A percentile compares a stretch with the other conserved stretches of the same genome.
Evolutionary conservation across 2,113 vertebrate genomes (phyloP).

Genomic region (Scomber japonicus): DNA sequence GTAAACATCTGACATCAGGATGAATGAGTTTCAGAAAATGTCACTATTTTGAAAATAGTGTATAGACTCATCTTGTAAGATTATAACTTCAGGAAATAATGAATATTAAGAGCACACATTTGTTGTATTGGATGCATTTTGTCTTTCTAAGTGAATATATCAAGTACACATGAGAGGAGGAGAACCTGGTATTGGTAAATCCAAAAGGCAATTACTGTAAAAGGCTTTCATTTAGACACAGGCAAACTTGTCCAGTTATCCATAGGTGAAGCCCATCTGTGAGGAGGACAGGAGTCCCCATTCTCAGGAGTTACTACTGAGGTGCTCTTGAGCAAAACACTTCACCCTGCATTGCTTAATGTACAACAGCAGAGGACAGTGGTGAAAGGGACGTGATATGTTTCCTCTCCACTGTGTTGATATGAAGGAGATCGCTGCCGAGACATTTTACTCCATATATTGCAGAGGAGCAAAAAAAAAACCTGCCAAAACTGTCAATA

Average conservation of each 20-base stretch:
- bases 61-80: background rate
- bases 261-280: background rate
- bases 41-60: background rate
- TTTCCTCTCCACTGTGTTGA: background rate
- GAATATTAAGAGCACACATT: background rate
- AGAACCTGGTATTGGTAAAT: background rate
- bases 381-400: background rate
- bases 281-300: background rate
- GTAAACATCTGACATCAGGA: background rate
- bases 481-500: no score
- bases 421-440: background rate
- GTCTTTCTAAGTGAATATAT: background rate
- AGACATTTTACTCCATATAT: background rate
- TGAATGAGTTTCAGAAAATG: background rate
- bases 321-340: slow-evolving; percentile 19
- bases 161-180: background rate
- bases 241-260: background rate
- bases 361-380: background rate
- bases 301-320: background rate
- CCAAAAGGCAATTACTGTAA: background rate
- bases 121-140: background rate
- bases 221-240: slow-evolving; percentile 1
- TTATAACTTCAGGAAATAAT: background rate
- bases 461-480: no score
- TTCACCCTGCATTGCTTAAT: background rate